A percentile compares a stretch with the other conserved stretches of the same genome.
Evolutionary conservation across 2,797 vertebrate genomes (phyloP).

Genomic region (Premnoplex brunnescens): DNA sequence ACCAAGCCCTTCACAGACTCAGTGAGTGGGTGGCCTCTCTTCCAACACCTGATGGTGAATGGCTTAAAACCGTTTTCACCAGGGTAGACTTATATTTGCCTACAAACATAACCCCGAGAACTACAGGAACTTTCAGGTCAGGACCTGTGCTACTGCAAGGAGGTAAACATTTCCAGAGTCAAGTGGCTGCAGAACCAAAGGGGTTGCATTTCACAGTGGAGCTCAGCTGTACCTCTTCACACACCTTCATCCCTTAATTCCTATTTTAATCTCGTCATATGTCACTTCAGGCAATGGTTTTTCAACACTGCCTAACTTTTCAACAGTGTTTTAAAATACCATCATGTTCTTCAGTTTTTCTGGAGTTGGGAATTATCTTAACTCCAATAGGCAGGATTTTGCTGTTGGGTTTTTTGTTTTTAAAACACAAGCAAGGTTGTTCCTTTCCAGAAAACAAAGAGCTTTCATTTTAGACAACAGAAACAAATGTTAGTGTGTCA

Average conservation of each 20-base stretch:
- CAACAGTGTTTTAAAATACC: background rate
- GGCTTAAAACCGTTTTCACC: accelerated
- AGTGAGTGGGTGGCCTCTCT: accelerated
- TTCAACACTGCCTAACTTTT: background rate
- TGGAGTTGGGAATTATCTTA: background rate
- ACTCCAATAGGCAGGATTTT: background rate
- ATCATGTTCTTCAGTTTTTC: background rate
- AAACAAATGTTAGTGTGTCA: background rate
- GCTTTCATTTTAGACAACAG: background rate
- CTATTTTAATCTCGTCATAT: background rate
- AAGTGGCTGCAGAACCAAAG: background rate
- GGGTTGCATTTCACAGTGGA: background rate
- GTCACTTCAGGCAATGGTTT: background rate
- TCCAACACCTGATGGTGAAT: background rate
- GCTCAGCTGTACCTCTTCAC: background rate
- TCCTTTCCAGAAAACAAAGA: background rate
- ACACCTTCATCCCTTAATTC: background rate
- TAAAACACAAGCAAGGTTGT: background rate
- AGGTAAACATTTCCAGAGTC: background rate
- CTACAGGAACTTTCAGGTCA: background rate
- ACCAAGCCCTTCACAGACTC: background rate
- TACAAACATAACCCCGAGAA: background rate
- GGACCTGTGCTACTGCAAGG: background rate
- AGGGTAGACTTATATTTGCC: background rate
- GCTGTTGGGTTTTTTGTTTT: background rate